Conservation (phyloP, 2,797 vertebrate genomes). For the Tarsius wallacei region DNA sequence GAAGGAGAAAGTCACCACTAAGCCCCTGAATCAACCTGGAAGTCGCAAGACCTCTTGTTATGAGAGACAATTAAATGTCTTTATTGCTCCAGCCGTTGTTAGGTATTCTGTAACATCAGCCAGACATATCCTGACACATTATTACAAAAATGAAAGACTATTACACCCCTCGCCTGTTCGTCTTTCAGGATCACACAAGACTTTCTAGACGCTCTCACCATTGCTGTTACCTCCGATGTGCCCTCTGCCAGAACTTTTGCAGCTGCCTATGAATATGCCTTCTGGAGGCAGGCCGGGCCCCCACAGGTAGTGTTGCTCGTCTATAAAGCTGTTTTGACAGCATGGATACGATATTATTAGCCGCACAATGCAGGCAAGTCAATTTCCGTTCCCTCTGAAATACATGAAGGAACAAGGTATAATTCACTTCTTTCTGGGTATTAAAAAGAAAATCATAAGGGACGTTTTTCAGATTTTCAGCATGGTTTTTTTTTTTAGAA, state of each 20-base stretch:
- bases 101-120: not conserved
- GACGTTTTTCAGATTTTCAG: slow-evolving; percentile 57
- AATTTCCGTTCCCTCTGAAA: slow-evolving; percentile 58
- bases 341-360: not conserved
- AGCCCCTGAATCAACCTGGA: not conserved
- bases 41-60: not conserved
- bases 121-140: slow-evolving; percentile 17
- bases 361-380: slow-evolving; percentile 3
- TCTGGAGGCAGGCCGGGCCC: not conserved
- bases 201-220: slow-evolving; percentile 3
- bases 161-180: slow-evolving; percentile 4
- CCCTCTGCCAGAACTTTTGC: slow-evolving; percentile 44
- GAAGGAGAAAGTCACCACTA: not conserved
- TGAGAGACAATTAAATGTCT: not conserved
- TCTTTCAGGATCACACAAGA: slow-evolving; percentile 10
- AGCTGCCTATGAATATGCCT: slow-evolving; percentile 47
- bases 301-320: not conserved
- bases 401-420: not conserved
- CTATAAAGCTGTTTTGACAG: slow-evolving; percentile 29
- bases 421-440: slow-evolving; percentile 63
- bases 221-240: slow-evolving; percentile 45
- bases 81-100: not conserved
- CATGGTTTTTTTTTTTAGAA: not conserved
- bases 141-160: slow-evolving; percentile 62
- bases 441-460: slow-evolving; percentile 57